Base-by-base conservation (phyloP, 1,140 invertebrate genomes). In the Meloidogyne floridensis region DNA sequence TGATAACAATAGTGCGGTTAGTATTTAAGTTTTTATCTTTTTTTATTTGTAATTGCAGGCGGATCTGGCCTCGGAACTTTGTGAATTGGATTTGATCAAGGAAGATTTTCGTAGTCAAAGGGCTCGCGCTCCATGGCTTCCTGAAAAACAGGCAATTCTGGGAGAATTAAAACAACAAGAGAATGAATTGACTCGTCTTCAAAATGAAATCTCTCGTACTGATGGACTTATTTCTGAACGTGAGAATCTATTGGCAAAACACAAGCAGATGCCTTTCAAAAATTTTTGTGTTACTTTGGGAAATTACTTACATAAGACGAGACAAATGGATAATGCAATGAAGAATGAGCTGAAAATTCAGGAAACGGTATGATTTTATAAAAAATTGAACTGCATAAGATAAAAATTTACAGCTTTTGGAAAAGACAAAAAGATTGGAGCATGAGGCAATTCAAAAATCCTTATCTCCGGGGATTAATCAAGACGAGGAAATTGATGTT, bases 401-500 rank as follows among this genome's bases (percentile, higher is more conserved):
- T 32, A 32, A 32, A 32, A 32, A 32, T 54, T 32, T 32, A 32
- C 32, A 65, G 59, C 59, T 65, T n/a, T 6, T 65, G 15, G 59
- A 65, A n/a, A 65, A 65, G n/a, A 65, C 59, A 65, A 65, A 65
- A 65, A 65, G 59, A n/a, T n/a, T 65, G 59, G 59, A 65, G 15
- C 59, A 65, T 1, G 59, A 65, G 3, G 2, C 15, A 18, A 65
- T 15, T 65, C 59, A 65, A 65, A n/a, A 65, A 1, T 65, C 59
- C 2, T n/a, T 65, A n/a, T 65, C 56, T 5, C 3, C 15, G 13
- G 56, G 56, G 4, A 13, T 65, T 4, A n/a, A 65, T 15, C 5
- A n/a, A 18, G 59, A n/a, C 7, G 5, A 65, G 1, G 15, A 65
- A n/a, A 5, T 59, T 15, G 59, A 65, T 65, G 59, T n/a, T 65